Percentiles rank a stretch among this genome's conserved stretches.
Evolutionary conservation across 1,140 invertebrate species (phyloP).

Genomic region (Megathymus violae): DNA sequence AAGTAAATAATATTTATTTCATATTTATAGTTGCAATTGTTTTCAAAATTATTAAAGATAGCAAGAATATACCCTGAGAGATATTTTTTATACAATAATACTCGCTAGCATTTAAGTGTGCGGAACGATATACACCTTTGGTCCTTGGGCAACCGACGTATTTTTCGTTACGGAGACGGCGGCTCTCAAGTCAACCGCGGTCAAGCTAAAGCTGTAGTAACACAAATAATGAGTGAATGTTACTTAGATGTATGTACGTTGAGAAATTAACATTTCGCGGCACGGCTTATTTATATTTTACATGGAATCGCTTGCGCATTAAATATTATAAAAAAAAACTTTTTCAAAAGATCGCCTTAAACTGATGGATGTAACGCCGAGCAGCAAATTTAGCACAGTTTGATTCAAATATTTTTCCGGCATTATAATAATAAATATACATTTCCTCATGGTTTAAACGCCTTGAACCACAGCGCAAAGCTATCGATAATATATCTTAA

Average conservation of each 20-base stretch:
- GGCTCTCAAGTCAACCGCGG: conserved; percentile 24
- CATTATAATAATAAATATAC: too few species aligned
- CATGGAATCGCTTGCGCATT: conserved; percentile 16
- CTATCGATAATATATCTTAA: too few species aligned
- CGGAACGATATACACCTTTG: conserved; percentile 68
- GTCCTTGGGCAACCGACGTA: conserved; percentile 52
- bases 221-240: conserved; percentile 45
- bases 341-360: not conserved
- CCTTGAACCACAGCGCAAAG: too few species aligned
- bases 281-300: conserved; percentile 7
- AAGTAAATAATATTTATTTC: too few species aligned
- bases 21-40: too few species aligned
- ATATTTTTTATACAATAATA: not conserved
- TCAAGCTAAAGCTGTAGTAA: conserved; percentile 45
- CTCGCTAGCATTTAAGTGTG: conserved; percentile 19
- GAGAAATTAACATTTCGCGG: conserved; percentile 16
- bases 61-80: too few species aligned
- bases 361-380: too few species aligned
- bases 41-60: too few species aligned
- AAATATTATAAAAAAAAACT: not conserved
- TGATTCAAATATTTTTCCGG: too few species aligned
- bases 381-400: too few species aligned
- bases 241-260: conserved; percentile 5
- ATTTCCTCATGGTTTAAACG: too few species aligned
- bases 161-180: conserved; percentile 62